These are phyloP conservation scores for Bombyx mandarina DNA, from an alignment of 1,140 invertebrate species.

Conservation along the genomic window DNA sequence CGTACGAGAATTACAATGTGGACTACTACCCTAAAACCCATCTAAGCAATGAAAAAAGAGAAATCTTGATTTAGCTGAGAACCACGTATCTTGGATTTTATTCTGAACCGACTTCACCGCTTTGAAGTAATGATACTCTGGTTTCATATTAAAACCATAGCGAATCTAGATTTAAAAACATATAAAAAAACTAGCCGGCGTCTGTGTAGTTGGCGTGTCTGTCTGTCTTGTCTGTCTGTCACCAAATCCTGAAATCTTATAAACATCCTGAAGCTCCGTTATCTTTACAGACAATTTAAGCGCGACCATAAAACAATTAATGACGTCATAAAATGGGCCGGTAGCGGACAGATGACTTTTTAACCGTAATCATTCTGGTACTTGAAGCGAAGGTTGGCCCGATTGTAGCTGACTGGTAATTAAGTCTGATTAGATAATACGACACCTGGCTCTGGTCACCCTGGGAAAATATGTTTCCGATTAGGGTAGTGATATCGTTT, in stretches of 20 bases:
- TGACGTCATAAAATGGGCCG: conserved; percentile 45
- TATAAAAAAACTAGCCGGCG: no score
- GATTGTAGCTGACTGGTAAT: conserved; percentile 12
- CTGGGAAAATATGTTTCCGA: conserved; percentile 16
- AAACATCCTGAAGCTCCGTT: conserved; percentile 51
- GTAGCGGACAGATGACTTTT: conserved; percentile 33
- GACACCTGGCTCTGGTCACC: conserved; percentile 14
- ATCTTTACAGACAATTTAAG: conserved; percentile 57
- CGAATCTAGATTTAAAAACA: no score
- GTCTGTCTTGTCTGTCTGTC: conserved; percentile 2
- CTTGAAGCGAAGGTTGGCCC: conserved; percentile 32
- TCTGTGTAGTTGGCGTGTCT: no score
- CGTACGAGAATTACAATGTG: no score
- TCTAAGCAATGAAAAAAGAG: no score
- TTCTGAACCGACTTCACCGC: no score
- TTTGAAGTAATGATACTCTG: no score
- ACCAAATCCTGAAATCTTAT: conserved; percentile 19
- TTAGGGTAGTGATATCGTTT: not conserved
- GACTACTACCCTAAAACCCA: no score
- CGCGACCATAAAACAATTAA: conserved; percentile 59
- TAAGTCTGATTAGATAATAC: conserved; percentile 12
- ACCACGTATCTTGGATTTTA: no score
- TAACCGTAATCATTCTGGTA: conserved; percentile 33
- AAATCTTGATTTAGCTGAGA: no score
- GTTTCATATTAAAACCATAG: no score